Evolutionary conservation across 2,888 invertebrate genomes (phyloP).

Genomic region (Dexiosoma caninum): DNA sequence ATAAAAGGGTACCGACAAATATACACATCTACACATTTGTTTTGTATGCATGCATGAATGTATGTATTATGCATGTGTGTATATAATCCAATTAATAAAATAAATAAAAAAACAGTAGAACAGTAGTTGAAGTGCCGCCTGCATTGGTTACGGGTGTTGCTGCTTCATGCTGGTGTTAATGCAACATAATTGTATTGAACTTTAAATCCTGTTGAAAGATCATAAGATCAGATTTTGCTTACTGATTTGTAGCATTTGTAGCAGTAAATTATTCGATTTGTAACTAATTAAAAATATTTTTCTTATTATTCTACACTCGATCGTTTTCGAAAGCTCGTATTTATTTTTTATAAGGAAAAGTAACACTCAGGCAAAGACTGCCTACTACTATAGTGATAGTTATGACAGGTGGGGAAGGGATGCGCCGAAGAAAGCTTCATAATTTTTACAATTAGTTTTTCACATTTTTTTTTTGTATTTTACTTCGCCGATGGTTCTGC

Average conservation of each 20-base stretch:
- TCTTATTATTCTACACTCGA: background rate
- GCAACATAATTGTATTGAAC: background rate
- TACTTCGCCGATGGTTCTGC: too few relatives aligned
- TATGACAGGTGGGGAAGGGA: too few relatives aligned
- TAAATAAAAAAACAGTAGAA: slow-evolving; percentile 1
- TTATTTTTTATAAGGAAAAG: too few relatives aligned
- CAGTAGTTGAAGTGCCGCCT: background rate
- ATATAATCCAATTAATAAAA: slow-evolving; percentile 24
- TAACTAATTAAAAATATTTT: background rate
- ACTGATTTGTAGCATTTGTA: background rate
- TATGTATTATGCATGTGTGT: too few relatives aligned
- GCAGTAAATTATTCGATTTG: slow-evolving; percentile 24
- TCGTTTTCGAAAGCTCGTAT: background rate
- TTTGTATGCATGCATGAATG: too few relatives aligned
- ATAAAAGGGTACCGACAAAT: background rate
- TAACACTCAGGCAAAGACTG: too few relatives aligned
- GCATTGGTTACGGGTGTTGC: background rate
- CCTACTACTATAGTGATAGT: too few relatives aligned
- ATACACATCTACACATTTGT: too few relatives aligned
- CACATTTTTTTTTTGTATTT: too few relatives aligned
- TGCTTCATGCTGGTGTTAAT: slow-evolving; percentile 23
- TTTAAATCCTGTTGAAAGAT: slow-evolving; percentile 15
- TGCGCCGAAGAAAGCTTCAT: too few relatives aligned
- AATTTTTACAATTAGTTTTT: too few relatives aligned
- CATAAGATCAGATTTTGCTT: slow-evolving; percentile 29